These are phyloP conservation scores for Epicauta chinensis DNA, from an alignment of 1,140 invertebrate species.

Conservation along the genomic window DNA sequence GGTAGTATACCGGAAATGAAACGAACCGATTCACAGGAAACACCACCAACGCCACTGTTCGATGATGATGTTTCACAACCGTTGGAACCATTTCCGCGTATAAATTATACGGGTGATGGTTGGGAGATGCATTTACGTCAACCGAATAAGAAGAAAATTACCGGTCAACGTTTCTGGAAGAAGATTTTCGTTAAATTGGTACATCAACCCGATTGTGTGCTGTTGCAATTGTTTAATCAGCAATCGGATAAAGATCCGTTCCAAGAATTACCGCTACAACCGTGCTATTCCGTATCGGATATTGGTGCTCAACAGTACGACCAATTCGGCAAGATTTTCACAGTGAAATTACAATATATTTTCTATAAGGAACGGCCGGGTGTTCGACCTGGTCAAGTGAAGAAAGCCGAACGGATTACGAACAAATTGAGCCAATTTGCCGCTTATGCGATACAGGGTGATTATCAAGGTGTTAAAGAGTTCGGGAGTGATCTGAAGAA, in stretches of 20 bases:
- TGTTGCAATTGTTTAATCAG: constrained; percentile 79
- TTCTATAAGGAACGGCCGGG: constrained; percentile 98
- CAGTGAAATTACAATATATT: constrained; percentile 95
- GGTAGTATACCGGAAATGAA: constrained; percentile 17
- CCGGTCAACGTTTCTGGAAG: constrained; percentile 96
- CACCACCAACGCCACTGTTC: constrained; percentile 84
- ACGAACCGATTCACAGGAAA: constrained; percentile 66
- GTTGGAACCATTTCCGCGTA: constrained; percentile 84
- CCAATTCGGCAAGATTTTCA: constrained; percentile 98
- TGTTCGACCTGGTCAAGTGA: constrained; percentile 91
- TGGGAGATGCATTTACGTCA: constrained; percentile 97
- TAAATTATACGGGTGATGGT: constrained; percentile 72
- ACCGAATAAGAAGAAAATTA: constrained; percentile 98
- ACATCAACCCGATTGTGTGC: constrained; percentile 73
- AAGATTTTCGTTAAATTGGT: constrained; percentile 85
- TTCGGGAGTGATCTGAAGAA: constrained; percentile 89
- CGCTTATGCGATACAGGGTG: constrained; percentile 87
- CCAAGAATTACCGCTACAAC: constrained; percentile 86
- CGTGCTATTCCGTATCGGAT: constrained; percentile 88
- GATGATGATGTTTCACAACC: constrained; percentile 92
- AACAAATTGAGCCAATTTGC: constrained; percentile 91
- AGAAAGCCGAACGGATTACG: constrained; percentile 85
- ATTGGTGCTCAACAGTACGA: constrained; percentile 96
- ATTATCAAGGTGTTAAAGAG: constrained; percentile 83
- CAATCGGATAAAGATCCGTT: constrained; percentile 85